Evolutionary conservation across 2,113 vertebrate species (phyloP).

Genomic region (Philantomba maxwellii): DNA sequence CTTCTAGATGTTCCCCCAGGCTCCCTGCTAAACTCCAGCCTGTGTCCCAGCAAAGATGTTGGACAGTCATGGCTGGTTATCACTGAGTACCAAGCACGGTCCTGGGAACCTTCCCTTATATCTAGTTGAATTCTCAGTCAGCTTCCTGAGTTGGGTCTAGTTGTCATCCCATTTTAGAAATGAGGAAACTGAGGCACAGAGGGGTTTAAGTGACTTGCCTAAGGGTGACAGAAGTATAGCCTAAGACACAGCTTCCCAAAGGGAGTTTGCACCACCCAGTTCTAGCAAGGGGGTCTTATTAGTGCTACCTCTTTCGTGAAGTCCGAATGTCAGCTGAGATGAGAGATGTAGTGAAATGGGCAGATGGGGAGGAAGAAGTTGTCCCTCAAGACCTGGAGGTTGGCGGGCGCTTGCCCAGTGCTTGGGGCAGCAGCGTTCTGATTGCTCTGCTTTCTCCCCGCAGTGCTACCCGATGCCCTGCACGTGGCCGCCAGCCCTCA

Average conservation of each 20-base stretch:
- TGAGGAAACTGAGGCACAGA: neutral
- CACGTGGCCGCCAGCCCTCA: conserved; percentile 72
- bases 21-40: neutral
- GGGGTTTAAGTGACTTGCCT: neutral
- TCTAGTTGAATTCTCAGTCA: neutral
- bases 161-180: neutral
- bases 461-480: conserved; percentile 89
- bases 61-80: neutral
- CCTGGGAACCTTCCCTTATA: neutral
- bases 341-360: neutral
- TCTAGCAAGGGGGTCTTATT: neutral
- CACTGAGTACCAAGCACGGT: neutral
- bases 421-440: neutral
- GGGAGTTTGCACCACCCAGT: neutral
- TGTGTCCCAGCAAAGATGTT: neutral
- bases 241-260: neutral
- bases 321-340: neutral
- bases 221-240: neutral
- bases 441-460: neutral
- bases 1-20: neutral
- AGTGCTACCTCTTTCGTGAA: neutral
- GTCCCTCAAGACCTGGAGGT: neutral
- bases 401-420: neutral
- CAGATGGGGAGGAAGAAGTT: neutral
- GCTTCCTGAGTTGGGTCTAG: neutral